These are phyloP conservation scores for Eleginops maclovinus DNA, from an alignment of 2,113 vertebrate genomes.

Conservation along the genomic window DNA sequence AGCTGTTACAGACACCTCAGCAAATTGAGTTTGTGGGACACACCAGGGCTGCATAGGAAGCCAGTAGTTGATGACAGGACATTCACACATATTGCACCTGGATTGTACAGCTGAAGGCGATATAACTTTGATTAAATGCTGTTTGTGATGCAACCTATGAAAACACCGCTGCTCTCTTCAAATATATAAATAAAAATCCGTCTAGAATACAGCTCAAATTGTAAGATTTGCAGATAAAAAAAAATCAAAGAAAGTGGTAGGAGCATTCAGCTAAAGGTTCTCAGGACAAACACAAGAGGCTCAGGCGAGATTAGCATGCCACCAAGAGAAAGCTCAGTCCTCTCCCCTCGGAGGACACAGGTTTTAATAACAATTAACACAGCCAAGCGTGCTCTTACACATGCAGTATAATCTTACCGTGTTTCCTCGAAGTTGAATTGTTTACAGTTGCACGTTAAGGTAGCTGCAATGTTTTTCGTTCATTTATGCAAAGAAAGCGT, in stretches of 20 bases:
- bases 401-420: constrained; percentile 40
- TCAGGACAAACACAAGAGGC: not conserved
- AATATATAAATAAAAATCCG: too few relatives aligned
- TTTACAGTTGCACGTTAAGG: not conserved
- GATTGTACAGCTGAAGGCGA: not conserved
- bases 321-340: not conserved
- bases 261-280: not conserved
- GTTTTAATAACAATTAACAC: fast-evolving
- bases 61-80: not conserved
- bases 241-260: not conserved
- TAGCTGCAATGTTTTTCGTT: constrained; percentile 30
- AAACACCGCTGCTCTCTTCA: not conserved
- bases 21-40: not conserved
- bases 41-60: not conserved
- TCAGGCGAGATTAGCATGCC: constrained; percentile 4
- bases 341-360: not conserved
- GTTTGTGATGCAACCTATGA: not conserved
- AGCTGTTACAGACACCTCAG: not conserved
- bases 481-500: constrained; percentile 76
- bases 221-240: not conserved
- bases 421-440: not conserved
- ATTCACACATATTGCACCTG: not conserved
- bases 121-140: not conserved
- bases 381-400: fast-evolving
- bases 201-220: not conserved